Evolutionary conservation across 2,797 vertebrate genomes (phyloP).

Genomic region (Delichon dasypus): DNA sequence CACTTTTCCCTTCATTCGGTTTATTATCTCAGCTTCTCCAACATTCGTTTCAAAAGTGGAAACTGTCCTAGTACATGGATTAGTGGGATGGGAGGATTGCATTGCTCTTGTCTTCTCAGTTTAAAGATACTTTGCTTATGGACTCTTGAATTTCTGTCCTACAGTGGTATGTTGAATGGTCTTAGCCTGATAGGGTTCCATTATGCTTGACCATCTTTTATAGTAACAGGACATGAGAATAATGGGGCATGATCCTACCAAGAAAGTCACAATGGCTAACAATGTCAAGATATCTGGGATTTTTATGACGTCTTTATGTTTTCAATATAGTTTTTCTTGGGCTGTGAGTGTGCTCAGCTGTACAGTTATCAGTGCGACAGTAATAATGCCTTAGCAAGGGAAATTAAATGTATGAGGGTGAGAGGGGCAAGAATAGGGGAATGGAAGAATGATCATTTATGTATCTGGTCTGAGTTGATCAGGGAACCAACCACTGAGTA

Average conservation of each 20-base stretch:
- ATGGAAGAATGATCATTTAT: background rate
- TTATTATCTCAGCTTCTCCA: background rate
- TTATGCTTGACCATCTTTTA: background rate
- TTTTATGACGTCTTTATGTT: background rate
- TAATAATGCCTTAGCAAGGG: background rate
- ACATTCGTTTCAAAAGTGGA: background rate
- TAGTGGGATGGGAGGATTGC: background rate
- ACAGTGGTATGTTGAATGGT: background rate
- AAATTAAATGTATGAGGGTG: background rate
- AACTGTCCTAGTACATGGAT: background rate
- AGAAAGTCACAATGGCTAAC: background rate
- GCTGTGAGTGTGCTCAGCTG: background rate
- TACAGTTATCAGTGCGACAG: background rate
- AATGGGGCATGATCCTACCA: background rate
- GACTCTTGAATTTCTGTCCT: background rate
- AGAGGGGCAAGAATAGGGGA: background rate
- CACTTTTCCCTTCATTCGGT: background rate
- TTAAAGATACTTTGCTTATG: background rate
- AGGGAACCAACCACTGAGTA: background rate
- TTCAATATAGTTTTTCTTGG: background rate
- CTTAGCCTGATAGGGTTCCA: background rate
- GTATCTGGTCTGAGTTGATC: background rate
- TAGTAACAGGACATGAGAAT: background rate
- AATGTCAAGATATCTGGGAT: background rate
- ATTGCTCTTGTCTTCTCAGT: background rate